A percentile compares a stretch with the other conserved stretches of the same genome.
phyloP scores from a whole-genome alignment of 2,888 invertebrate species.

The Didymodactylos carnosus region DNA sequence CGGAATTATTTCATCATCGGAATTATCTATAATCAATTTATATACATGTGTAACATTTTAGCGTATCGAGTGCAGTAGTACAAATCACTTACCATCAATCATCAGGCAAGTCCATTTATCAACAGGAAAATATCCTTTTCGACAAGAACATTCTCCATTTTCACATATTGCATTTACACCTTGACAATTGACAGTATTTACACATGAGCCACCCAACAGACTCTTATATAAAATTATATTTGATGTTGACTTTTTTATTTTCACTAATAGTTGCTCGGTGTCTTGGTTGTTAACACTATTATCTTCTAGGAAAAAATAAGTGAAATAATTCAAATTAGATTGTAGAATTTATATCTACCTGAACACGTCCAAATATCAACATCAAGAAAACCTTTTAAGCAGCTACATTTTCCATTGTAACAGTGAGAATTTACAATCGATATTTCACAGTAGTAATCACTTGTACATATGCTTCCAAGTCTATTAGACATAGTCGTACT shows the following conservation, averaged over 20 bases:
- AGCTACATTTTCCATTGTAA: background rate
- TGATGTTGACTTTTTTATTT: background rate
- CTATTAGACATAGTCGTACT: too few relatives aligned
- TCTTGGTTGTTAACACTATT: background rate
- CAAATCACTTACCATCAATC: too few relatives aligned
- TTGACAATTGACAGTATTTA: background rate
- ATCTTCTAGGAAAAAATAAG: too few relatives aligned
- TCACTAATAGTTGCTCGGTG: too few relatives aligned
- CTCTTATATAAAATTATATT: background rate
- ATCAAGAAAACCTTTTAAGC: background rate
- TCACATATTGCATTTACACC: background rate
- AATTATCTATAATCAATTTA: background rate
- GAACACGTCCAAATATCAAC: background rate
- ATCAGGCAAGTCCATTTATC: background rate
- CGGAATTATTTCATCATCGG: background rate
- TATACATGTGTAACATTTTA: too few relatives aligned
- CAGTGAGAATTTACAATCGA: background rate
- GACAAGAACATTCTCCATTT: background rate
- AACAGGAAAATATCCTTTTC: background rate
- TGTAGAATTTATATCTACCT: background rate
- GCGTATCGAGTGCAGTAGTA: too few relatives aligned
- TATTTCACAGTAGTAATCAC: background rate
- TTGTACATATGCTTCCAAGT: background rate
- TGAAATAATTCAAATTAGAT: background rate
- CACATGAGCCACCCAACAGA: background rate